phyloP scores from a whole-genome alignment of 2,797 vertebrate genomes.

The Xenops minutus region DNA sequence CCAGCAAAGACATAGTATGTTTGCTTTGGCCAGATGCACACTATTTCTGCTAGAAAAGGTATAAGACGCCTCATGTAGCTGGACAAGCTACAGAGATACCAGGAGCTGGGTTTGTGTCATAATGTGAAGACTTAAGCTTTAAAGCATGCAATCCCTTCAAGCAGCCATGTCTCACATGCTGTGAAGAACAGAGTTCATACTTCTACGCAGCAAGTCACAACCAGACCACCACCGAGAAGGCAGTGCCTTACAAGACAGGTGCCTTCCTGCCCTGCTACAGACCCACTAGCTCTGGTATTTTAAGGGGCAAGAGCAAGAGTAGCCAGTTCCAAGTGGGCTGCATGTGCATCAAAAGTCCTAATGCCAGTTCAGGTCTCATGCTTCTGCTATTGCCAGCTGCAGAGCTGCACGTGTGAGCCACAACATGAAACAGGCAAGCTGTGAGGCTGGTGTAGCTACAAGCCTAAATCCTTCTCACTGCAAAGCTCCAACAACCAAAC shows the following conservation, averaged over 20 bases:
- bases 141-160: not conserved
- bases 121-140: not conserved
- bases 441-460: not conserved
- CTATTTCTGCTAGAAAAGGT: not conserved
- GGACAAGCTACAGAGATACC: not conserved
- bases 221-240: not conserved
- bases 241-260: not conserved
- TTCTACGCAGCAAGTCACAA: not conserved
- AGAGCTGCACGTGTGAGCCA: not conserved
- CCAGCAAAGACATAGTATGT: not conserved
- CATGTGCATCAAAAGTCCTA: not conserved
- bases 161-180: not conserved
- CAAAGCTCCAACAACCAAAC: not conserved
- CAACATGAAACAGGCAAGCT: rapidly evolving
- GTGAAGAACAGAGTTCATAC: not conserved
- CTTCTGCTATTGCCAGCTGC: not conserved
- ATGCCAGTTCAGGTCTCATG: not conserved
- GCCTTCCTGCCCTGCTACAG: not conserved
- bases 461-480: not conserved
- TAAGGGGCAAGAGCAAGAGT: not conserved
- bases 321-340: not conserved
- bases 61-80: not conserved
- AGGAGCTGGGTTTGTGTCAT: not conserved
- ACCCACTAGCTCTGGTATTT: not conserved
- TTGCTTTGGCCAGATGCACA: constrained; percentile 13